A percentile compares a stretch with the other conserved stretches of the same genome.
Conservation (phyloP, 2,113 vertebrate genomes). For the Syrmaticus mikado region DNA sequence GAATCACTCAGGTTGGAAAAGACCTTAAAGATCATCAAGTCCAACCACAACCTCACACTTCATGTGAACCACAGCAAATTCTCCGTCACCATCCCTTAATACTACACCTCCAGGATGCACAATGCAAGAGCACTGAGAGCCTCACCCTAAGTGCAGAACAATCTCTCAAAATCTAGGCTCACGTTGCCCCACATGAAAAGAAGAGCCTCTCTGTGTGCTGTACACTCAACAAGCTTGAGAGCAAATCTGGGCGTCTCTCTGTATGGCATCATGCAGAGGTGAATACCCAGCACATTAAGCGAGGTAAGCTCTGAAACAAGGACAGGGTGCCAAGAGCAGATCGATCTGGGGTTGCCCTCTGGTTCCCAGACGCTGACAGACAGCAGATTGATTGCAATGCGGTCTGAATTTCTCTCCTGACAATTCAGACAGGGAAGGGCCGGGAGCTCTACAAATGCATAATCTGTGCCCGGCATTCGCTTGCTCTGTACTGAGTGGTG, state of each 20-base stretch:
- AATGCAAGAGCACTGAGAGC: neutral
- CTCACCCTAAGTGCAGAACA: neutral
- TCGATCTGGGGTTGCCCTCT: slow-evolving; percentile 37
- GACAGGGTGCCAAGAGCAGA: neutral
- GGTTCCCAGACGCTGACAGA: neutral
- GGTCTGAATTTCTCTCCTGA: slow-evolving; percentile 26
- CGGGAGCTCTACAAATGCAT: neutral
- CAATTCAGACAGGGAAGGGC: neutral
- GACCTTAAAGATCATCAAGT: too few species aligned
- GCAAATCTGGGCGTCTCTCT: neutral
- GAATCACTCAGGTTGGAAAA: too few species aligned
- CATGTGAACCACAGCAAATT: neutral
- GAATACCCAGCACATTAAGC: neutral
- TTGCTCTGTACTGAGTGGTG: neutral
- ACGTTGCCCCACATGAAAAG: neutral
- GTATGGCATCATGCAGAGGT: neutral
- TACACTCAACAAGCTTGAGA: neutral
- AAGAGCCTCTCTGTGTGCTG: neutral
- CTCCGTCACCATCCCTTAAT: neutral
- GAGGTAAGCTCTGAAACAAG: slow-evolving; percentile 8
- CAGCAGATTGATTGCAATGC: neutral
- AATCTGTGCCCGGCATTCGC: neutral
- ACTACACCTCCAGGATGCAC: neutral
- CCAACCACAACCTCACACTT: neutral
- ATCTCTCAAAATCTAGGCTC: neutral